Base-by-base conservation (phyloP, 2,113 vertebrate genomes). In the Panthera tigris region DNA sequence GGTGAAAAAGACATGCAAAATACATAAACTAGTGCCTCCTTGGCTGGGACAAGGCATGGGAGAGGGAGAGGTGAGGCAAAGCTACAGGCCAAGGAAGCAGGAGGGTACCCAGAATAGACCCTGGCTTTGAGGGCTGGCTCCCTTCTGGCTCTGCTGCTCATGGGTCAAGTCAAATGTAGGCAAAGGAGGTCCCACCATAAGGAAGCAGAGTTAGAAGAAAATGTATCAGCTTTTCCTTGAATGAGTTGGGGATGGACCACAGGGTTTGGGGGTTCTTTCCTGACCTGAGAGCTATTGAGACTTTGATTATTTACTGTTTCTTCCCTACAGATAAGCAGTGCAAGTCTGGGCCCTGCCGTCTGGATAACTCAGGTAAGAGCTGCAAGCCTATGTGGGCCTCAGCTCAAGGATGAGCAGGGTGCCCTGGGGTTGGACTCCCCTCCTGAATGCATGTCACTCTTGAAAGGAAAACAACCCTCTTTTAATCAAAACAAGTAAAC, bases 281-380 rank as follows among this genome's bases (percentile, higher is more conserved):
- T 2, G 1, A 10, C 3, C 74, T 18, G n/a, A 90, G 15, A 50
- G 29, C 48, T 33, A n/a, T 19, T 50, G 80, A 90, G 13, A 12
- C 78, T 87, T 65, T 92, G 52, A 74, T 83, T 91, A n/a, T 86
- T 92, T 91, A 23, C 31, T 71, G 3, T 97, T 89, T 95, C 61
- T 95, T 84, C 79, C 82, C 69, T 89, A 33, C 63, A 98, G 98
- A 97, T 7, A 98, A 96, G 79, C 76, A 89, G 55, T 98, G 97
- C 91, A 97, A 84, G 50, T 89, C 97, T 65, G 82, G 95, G 73
- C 48, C 80, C 33, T 98, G 98, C 94, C 57, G 0, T 19, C 79
- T 97, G 82, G 82, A 76, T 76, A 97, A 81, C 81, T 97, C 98
- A 96, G 98, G 98, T 98, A 97, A 98, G 93, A 45, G 50, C 41